Evolutionary conservation across 1,140 invertebrate species (phyloP), one percentile per base, ranked within the genome.

Genomic region (Thrips palmi): DNA sequence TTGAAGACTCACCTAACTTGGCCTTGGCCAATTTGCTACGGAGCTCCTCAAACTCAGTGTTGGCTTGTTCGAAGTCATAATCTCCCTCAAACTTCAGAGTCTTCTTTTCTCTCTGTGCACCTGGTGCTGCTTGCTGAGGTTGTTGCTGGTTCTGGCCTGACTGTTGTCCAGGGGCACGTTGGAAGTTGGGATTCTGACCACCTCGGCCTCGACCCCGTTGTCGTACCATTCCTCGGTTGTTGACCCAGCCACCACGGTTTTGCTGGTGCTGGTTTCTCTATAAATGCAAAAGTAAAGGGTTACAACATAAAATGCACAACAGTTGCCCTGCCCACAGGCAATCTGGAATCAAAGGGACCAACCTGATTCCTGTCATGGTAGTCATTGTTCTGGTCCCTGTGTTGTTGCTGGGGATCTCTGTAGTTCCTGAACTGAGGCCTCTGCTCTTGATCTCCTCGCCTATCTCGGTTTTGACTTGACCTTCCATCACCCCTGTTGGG

Each of bases 41-140:
- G 11, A 97, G 62, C 58, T 94, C 87, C 52, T 93, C 82, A 61
- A 97, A 97, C 56, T 94, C 76, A 21, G 81, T 87, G 61, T 97
- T 96, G 6, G 91, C 87, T 56, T 89, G 80, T 55, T 97, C 93
- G 61, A 98, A 97, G 62, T 98, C 92, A 57, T 88, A 97, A 48
- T 96, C 91, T 35, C 76, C 80, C 40, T 96, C 88, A 58, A 96
- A 97, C 52, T 91, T 92, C 28, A 92, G 65, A 3, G 73, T 77
- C 47, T 77, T 77, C 56, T 74, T 75, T n/a, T n/a, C n/a, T n/a
- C n/a, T n/a, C n/a, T n/a, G 37, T 61, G 51, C 39, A n/a, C n/a
- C n/a, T n/a, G n/a, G n/a, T n/a, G n/a, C n/a, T n/a, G n/a, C n/a
- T n/a, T n/a, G n/a, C n/a, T n/a, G n/a, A n/a, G n/a, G n/a, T 18